phyloP scores from a whole-genome alignment of 2,113 vertebrate species.

The Hymenochirus boettgeri region DNA sequence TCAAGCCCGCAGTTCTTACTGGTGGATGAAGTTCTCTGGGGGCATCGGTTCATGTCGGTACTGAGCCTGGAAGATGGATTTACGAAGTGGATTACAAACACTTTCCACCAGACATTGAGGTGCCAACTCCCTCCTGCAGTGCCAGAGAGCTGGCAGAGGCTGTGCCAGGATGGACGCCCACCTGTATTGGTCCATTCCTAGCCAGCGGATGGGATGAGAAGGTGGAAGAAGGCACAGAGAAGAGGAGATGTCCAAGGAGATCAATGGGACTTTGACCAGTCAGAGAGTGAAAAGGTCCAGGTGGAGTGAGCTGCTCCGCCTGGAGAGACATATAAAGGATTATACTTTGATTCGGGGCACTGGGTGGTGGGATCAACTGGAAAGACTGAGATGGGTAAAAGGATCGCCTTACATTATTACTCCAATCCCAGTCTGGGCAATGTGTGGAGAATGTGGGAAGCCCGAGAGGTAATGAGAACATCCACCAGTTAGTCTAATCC shows the following conservation, averaged over 20 bases:
- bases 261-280: conserved; percentile 71
- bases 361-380: no score
- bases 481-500: no score
- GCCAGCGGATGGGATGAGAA: conserved; percentile 83
- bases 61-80: conserved; percentile 85
- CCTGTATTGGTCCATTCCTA: conserved; percentile 94
- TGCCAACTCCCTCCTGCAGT: conserved; percentile 83
- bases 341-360: no score
- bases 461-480: no score
- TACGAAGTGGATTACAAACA: conserved; percentile 89
- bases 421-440: no score
- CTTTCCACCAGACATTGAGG: conserved; percentile 89
- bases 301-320: not conserved
- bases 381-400: no score
- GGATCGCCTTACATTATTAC: no score
- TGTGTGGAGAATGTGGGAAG: no score
- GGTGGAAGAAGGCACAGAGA: conserved; percentile 67
- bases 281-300: conserved; percentile 71
- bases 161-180: conserved; percentile 78
- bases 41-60: conserved; percentile 88
- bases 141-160: conserved; percentile 80
- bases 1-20: conserved; percentile 89
- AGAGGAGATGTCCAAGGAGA: conserved; percentile 63
- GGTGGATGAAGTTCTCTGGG: conserved; percentile 86
- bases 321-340: not conserved